phyloP scores from a whole-genome alignment of 2,113 vertebrate genomes.

The Mormyrus iriodes region DNA sequence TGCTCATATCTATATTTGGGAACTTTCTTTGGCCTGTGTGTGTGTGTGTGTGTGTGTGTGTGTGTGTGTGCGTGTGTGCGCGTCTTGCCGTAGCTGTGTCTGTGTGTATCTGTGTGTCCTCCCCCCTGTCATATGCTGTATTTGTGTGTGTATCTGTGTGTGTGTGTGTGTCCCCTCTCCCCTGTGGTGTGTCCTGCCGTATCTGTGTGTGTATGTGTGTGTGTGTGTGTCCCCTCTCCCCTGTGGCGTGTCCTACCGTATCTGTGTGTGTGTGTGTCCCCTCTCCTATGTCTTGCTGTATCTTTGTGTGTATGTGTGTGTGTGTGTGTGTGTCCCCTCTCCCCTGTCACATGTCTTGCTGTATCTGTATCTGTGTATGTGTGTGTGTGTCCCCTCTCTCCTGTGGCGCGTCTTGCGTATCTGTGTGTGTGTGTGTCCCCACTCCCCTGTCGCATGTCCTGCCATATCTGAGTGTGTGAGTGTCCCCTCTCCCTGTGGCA shows the following conservation, averaged over 20 bases:
- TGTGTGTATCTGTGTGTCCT: neutral
- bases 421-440: neutral
- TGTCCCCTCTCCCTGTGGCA: neutral
- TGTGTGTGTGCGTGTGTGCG: neutral
- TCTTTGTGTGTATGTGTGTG: neutral
- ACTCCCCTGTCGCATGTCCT: neutral
- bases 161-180: neutral
- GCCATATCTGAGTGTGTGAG: neutral
- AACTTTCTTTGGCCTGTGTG: neutral
- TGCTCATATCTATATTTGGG: neutral
- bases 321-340: neutral
- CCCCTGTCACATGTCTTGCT: neutral
- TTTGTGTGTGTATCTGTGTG: neutral
- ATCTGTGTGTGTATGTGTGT: neutral
- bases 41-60: neutral
- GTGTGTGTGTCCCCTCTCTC: neutral
- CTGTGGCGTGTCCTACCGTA: neutral
- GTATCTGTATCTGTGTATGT: neutral
- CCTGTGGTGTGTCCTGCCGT: neutral
- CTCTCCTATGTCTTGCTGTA: too few species aligned
- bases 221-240: neutral
- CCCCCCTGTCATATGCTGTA: neutral
- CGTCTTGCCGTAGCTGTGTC: neutral
- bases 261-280: neutral
- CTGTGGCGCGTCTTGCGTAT: neutral